Evolutionary conservation across 2,113 vertebrate genomes (phyloP).

Genomic region (Gracilinanus agilis): DNA sequence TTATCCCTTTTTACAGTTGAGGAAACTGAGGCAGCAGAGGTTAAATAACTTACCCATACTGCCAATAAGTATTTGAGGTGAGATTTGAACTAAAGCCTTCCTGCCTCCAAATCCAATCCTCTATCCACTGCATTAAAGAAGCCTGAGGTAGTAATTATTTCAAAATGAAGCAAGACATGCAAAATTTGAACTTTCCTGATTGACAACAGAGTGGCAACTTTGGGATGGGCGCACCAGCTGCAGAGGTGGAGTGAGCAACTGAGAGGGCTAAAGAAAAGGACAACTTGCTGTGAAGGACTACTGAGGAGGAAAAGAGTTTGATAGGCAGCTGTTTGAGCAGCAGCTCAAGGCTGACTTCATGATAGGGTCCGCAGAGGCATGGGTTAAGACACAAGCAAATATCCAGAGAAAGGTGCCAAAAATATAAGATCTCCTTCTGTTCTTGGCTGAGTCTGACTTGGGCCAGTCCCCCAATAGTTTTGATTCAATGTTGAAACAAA

Average conservation of each 20-base stretch:
- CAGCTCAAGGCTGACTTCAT: neutral
- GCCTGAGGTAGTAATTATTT: neutral
- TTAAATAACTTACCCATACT: neutral
- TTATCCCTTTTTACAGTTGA: neutral
- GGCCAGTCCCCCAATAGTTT: neutral
- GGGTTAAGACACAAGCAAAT: neutral
- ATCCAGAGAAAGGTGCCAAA: neutral
- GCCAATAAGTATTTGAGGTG: neutral
- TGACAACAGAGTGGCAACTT: neutral
- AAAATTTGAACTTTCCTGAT: neutral
- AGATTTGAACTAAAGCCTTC: neutral
- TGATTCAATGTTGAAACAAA: neutral
- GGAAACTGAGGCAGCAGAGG: neutral
- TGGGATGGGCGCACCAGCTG: neutral
- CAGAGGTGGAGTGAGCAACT: neutral
- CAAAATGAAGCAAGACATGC: neutral
- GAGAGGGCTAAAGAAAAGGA: neutral
- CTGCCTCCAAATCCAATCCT: neutral
- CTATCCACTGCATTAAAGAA: neutral
- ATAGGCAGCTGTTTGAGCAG: neutral
- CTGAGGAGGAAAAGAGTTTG: neutral
- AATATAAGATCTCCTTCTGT: neutral
- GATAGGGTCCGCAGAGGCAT: neutral
- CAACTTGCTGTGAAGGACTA: neutral
- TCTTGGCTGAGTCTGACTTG: neutral